These are phyloP conservation scores for Eulemur albifrons DNA, from an alignment of 2,797 vertebrate species.

Conservation along the genomic window DNA sequence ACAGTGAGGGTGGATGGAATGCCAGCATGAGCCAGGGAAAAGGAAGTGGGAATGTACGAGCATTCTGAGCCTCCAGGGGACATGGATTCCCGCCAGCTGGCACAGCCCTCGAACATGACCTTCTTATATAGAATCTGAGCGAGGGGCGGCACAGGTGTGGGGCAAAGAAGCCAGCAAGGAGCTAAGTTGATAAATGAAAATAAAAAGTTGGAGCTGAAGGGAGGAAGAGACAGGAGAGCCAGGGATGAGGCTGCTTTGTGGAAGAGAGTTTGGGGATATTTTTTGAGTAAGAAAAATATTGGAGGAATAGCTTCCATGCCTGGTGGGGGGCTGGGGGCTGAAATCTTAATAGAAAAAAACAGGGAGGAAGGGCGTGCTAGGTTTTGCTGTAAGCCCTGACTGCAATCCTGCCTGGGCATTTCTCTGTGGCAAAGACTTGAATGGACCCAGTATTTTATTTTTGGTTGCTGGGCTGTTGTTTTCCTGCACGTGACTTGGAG, in stretches of 20 bases:
- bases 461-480: constrained; percentile 43
- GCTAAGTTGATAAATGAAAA: not conserved
- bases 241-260: not conserved
- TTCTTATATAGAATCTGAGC: not conserved
- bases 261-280: not conserved
- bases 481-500: not conserved
- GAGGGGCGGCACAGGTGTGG: not conserved
- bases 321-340: accelerated
- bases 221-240: not conserved
- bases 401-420: not conserved
- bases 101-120: not conserved
- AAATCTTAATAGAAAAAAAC: not conserved
- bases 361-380: not conserved
- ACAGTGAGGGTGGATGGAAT: not conserved
- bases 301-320: not conserved
- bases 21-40: not conserved
- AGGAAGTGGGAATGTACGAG: not conserved
- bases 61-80: not conserved
- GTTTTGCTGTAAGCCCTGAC: not conserved
- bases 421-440: not conserved
- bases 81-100: not conserved
- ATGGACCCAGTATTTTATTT: constrained; percentile 47
- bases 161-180: not conserved
- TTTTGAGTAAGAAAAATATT: not conserved
- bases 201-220: not conserved